These are phyloP conservation scores for Zaprionus taronus DNA, from an alignment of 1,140 invertebrate species.

Conservation along the genomic window DNA sequence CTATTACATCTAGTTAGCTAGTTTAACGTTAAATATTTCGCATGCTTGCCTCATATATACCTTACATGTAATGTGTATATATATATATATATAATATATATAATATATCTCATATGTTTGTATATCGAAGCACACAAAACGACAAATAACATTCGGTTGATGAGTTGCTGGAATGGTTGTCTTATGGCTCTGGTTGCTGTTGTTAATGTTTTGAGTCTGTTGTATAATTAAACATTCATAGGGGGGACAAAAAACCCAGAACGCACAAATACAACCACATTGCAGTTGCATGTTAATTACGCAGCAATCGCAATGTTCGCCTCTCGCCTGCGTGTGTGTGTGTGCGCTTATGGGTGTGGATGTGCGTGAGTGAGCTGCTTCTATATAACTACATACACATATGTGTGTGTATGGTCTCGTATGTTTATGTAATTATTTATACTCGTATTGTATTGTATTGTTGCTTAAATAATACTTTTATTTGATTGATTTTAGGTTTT, in stretches of 20 bases:
- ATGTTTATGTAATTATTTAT: constrained; percentile 43
- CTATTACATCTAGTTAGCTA: constrained; percentile 46
- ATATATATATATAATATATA: constrained; percentile 9
- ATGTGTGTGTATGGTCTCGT: constrained; percentile 44
- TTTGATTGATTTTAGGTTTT: constrained; percentile 84
- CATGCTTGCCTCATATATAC: constrained; percentile 20
- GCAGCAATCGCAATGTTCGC: not conserved
- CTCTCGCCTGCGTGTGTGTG: constrained; percentile 5
- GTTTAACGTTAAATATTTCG: constrained; percentile 46
- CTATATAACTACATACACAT: constrained; percentile 24
- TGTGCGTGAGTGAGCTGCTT: constrained; percentile 23
- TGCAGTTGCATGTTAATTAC: constrained; percentile 26
- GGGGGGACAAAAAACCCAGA: not conserved
- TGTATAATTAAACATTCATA: constrained; percentile 18
- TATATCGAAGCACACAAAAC: constrained; percentile 28
- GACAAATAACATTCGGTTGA: constrained; percentile 32
- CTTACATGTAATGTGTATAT: constrained; percentile 2
- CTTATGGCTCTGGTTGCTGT: constrained; percentile 29
- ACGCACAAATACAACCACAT: constrained; percentile 11
- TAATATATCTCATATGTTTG: constrained; percentile 34
- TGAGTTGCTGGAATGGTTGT: constrained; percentile 6
- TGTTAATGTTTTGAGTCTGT: constrained; percentile 9
- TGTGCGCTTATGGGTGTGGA: not conserved
- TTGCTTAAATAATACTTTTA: constrained; percentile 83
- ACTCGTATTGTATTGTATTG: constrained; percentile 67